Base-by-base conservation (phyloP, 1,140 invertebrate species). In the Drosophila mauritiana region DNA sequence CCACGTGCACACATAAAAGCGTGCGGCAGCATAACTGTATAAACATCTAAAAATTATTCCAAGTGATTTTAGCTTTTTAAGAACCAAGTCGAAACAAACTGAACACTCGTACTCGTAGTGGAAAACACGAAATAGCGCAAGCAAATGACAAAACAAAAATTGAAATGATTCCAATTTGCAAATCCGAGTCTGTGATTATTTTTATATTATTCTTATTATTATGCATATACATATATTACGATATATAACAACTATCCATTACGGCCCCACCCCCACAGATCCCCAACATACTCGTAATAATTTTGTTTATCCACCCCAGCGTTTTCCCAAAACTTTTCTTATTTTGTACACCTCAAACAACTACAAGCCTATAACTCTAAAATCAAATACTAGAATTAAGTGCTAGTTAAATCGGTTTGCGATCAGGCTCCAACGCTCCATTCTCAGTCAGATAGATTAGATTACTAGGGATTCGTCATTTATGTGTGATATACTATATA, bases 181-280 rank as follows among this genome's bases (percentile, higher is more conserved):
- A 65, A 67, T 78, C 65, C 75, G 75, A 88, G 79, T 82, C 83
- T 86, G 83, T 86, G 83, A 86, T 88, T 86, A 76, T 76, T 83
- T 80, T 78, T 55, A 81, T 76, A 80, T 79, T 75, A 73, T 72
- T 65, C 57, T 78, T 82, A 82, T 83, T 63, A 68, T 74, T 64
- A 78, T 42, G 64, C 68, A 70, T 70, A 70, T 64, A 64, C 63
- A 22, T 68, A 64, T 65, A 68, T 55, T 62, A 62, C 58, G 52
- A 69, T 17, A 69, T 17, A 69, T 39, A 37, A 65, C 49, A 69
- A 59, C 42, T 48, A 56, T 25, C 43, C 64, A 69, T 40, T 43
- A 56, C 13, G 43, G 40, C 36, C 53, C 65, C 36, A 58, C 34
- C 56, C 17, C 20, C 20, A 22, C 20, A 22, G 20, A 22, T 22